Evolutionary conservation across 2,113 vertebrate species (phyloP), one percentile per base, ranked within the genome.

Genomic region (Gymnobelideus leadbeateri): DNA sequence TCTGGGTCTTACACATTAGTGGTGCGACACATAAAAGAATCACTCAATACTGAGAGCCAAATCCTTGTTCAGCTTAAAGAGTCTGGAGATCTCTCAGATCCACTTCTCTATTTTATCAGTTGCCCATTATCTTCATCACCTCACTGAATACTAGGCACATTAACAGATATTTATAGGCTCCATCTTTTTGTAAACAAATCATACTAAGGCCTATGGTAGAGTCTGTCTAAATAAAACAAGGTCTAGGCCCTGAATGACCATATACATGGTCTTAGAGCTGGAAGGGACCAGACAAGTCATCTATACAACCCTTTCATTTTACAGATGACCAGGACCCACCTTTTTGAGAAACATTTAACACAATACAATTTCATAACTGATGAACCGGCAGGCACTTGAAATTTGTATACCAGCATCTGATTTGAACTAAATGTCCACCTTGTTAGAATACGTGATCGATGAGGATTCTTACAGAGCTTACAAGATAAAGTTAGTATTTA

Each of bases 11-110:
- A 21, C 8, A 37, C 0, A 55, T 51, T 28, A 50, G 24, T 9
- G 96, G 97, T 46, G 93, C 52, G 92, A 95, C 97, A 95, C 89
- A 96, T 91, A 23, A 95, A 93, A 89, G 54, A 91, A 51, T 95
- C 89, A 91, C 93, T 95, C 43, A 47, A 57, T 46, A 91, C 68
- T 89, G 1, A 96, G 97, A 97, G 97, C 96, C 96, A 95, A 94
- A 4, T 21, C 97, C 96, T 93, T 19, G 89, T 96, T 98, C 97
- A 96, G 97, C 50, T 57, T 37, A 14, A 91, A 91, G 93, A 91
- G 47, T 89, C 95, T 52, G 95, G 96, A 96, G 95, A n/a, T 2
- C 51, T 93, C 92, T 0, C 0, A 23, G 95, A 24, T n/a, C 19
- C 1, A 84, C 92, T 37, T 16, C 19, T 51, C 68, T 31, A 1